Conservation (phyloP, 2,113 vertebrate species). For the Lampris megalopsis region DNA sequence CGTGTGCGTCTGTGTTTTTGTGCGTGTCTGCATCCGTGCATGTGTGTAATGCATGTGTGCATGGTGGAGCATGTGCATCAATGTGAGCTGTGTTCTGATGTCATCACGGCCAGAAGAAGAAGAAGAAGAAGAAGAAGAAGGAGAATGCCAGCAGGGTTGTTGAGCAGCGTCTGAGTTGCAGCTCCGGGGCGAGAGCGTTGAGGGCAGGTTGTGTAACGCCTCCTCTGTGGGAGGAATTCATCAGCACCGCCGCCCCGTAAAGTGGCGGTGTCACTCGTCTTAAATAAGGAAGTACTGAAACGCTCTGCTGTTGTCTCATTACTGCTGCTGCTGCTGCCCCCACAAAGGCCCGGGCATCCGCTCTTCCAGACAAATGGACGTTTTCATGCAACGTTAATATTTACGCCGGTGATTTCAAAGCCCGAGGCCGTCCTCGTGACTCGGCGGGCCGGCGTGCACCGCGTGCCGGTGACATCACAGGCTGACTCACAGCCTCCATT, state of each 20-base stretch:
- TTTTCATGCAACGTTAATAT: not conserved
- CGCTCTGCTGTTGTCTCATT: constrained; percentile 59
- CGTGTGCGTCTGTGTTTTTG: not conserved
- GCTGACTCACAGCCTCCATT: constrained; percentile 24
- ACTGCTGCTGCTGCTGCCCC: constrained; percentile 12
- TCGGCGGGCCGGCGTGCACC: constrained; percentile 26
- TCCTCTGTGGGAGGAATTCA: constrained; percentile 75
- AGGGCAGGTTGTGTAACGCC: constrained; percentile 63
- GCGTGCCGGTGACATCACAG: constrained; percentile 40
- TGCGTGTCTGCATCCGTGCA: constrained; percentile 4
- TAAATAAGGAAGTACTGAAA: constrained; percentile 34
- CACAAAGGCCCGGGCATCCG: too few relatives aligned
- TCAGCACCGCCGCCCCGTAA: constrained; percentile 45
- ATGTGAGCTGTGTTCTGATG: constrained; percentile 23
- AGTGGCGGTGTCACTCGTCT: constrained; percentile 60
- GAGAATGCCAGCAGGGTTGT: constrained; percentile 39
- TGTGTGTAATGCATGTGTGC: constrained; percentile 10
- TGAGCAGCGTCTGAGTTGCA: constrained; percentile 40
- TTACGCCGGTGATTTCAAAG: not conserved
- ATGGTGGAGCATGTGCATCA: constrained; percentile 19
- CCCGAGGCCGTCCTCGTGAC: constrained; percentile 32
- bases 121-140: too few relatives aligned
- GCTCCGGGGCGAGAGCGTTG: constrained; percentile 54
- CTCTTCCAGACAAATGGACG: not conserved
- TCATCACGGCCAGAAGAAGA: constrained; percentile 31